These are phyloP conservation scores for Styela clava DNA, from an alignment of 23 tunicate genomes.

Conservation along the genomic window DNA sequence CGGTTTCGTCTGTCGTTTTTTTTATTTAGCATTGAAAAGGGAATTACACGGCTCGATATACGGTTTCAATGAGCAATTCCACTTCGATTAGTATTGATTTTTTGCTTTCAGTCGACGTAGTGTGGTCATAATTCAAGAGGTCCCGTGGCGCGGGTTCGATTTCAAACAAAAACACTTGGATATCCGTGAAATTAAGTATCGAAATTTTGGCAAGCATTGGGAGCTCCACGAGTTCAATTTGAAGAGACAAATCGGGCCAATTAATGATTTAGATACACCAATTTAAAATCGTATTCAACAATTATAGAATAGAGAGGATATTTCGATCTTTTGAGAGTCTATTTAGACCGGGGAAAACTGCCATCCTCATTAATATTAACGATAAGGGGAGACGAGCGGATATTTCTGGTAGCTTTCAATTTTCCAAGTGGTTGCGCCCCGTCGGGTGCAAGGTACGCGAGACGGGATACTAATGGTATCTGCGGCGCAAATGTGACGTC, in stretches of 20 bases:
- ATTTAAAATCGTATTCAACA: neutral
- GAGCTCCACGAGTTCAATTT: neutral
- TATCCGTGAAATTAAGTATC: neutral
- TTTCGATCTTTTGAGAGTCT: neutral
- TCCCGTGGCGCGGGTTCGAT: constrained; percentile 1
- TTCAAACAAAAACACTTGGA: neutral
- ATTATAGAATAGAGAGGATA: neutral
- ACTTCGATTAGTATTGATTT: neutral
- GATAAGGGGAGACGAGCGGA: neutral
- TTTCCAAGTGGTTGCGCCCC: constrained; percentile 1
- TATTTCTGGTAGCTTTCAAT: neutral
- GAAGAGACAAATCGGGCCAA: neutral
- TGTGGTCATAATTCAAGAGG: neutral
- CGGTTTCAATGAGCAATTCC: neutral
- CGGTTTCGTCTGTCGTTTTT: neutral
- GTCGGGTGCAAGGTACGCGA: constrained; percentile 1
- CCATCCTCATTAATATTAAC: neutral
- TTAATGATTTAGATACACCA: neutral
- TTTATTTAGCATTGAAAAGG: neutral
- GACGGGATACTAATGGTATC: neutral
- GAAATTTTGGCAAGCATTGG: neutral
- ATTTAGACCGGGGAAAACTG: neutral
- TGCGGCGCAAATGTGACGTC: constrained; percentile 1
- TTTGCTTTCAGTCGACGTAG: neutral
- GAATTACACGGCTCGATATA: neutral